Base-by-base conservation (phyloP, 2,797 vertebrate species). In the Melanotaenia maccullochi region DNA sequence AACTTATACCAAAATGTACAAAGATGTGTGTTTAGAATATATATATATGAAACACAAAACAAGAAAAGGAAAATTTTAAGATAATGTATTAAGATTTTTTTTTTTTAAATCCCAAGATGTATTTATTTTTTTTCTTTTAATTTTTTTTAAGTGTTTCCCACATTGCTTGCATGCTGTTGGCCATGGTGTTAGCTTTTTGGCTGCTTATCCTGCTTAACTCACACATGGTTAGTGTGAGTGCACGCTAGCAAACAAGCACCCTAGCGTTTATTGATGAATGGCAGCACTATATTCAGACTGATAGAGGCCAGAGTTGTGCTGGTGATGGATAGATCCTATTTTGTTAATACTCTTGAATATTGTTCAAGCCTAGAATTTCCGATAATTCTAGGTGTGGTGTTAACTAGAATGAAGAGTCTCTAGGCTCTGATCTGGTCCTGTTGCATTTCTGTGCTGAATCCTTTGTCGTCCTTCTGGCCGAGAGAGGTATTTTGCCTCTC, bases 51-150 rank as follows among this genome's bases (percentile, higher is more conserved):
- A 91, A 94, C 89, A 93, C 88, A 90, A 88, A 92, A 89, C 86
- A 79, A 92, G 85, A 93, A 94, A 93, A 93, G 87, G 90, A 93
- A 93, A 87, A 91, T 90, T 92, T 93, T 90, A 92, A 93, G 87
- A 93, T 93, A 93, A 94, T 93, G 93, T 93, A 93, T 94, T 94
- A 93, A 92, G 91, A 87, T 90, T 93, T 93, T 94, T 92, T 92
- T 94, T 92, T 92, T 94, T 93, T 93, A 93, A 90, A 92, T 92
- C 90, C 94, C 90, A 93, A 96, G 91, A 94, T 97, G 96, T 99
- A 97, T 99, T 97, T 98, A 98, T 98, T 97, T 97, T 96, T 94
- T 95, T 95, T 97, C 92, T 95, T 95, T 96, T 61, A 75, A 73
- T 92, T 83, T 78, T 78, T 71, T 62, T 61, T 54, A 59, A 83